These are phyloP conservation scores for Aegotheles bennettii DNA, from an alignment of 2,113 vertebrate genomes.

Conservation along the genomic window DNA sequence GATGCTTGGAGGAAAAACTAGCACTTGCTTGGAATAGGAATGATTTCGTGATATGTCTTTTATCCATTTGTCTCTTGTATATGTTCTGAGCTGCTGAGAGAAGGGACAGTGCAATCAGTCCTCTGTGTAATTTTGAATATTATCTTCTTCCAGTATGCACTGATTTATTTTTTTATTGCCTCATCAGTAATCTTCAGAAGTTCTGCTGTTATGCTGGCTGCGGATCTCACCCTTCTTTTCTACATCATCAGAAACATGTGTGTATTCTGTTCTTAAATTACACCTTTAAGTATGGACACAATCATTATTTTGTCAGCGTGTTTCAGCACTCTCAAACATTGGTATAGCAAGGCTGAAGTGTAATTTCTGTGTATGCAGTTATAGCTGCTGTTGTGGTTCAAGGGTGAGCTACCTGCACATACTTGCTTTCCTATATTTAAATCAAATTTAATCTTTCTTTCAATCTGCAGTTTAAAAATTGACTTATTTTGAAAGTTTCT, in stretches of 20 bases:
- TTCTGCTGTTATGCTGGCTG: background rate
- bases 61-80: background rate
- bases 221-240: background rate
- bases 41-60: background rate
- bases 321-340: background rate
- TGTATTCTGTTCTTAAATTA: background rate
- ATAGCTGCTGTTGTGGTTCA: slow-evolving; percentile 18
- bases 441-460: background rate
- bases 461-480: background rate
- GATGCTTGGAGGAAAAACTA: background rate
- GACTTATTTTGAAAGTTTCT: background rate
- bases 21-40: background rate
- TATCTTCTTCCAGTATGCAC: background rate
- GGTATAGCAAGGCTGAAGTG: background rate
- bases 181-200: background rate
- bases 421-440: background rate
- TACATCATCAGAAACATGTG: background rate
- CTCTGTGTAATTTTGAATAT: background rate
- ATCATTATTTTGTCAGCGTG: background rate
- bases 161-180: background rate
- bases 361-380: slow-evolving; percentile 14
- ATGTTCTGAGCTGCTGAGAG: background rate
- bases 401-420: background rate
- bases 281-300: background rate
- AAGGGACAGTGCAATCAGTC: background rate